Evolutionary conservation across 1,140 invertebrate species (phyloP), one percentile per base, ranked within the genome.

Genomic region (Bombyx mandarina): DNA sequence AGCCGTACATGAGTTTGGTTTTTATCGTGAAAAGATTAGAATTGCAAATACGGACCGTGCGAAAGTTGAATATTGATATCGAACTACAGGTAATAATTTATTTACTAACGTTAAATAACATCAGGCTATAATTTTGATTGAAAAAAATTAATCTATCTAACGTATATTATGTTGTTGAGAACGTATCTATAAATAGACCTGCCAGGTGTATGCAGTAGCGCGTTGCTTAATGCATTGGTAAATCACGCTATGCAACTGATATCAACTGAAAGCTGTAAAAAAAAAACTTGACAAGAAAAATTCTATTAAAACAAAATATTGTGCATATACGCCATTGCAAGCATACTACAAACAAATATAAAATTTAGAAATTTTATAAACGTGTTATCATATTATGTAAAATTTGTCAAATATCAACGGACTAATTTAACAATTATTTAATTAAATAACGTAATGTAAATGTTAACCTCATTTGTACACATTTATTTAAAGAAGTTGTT

Each of bases 171-270:
- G 26, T 35, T 35, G 26, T 35, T 35, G 26, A 18, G n/a, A 54
- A 45, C 43, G 43, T 54, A 18, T 45, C 22, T 42, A 18, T 54
- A 54, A 12, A 54, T 54, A 44, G n/a, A 43, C 12, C 18, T 18
- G 53, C 7, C 44, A 46, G 44, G 43, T 54, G 10, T 54, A 54
- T 45, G 44, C 44, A 35, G 26, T 35, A 18, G 22, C 53, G 43
- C 22, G 22, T 54, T 45, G 22, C 53, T 54, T 54, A 45, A 54
- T 46, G 52, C 43, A 54, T 45, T 54, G 44, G 44, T 46, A 54
- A 46, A 54, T 45, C 44, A 54, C 53, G 44, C 43, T 26, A 46
- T 54, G 43, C 44, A 54, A 54, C 44, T 5, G 26, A 35, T 35
- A 35, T 35, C 26, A 5, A 35, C 26, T 35, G 26, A 35, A 35